phyloP scores from a whole-genome alignment of 2,888 invertebrate genomes.

The Drosophila picticornis region DNA sequence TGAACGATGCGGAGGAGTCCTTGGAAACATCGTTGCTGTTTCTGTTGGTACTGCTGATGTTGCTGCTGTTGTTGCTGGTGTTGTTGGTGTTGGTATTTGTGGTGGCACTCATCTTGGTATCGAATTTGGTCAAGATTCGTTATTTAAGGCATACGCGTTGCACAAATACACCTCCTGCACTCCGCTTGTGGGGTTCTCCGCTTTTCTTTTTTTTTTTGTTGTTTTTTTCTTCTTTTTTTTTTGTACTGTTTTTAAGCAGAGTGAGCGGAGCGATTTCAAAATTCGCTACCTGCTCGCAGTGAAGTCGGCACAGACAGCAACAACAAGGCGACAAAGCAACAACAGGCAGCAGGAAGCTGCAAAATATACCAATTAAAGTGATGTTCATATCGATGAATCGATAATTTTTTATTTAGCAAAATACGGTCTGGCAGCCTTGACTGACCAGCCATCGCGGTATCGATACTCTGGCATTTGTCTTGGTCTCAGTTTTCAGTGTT shows the following conservation, averaged over 20 bases:
- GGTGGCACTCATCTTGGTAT: conserved; percentile 47
- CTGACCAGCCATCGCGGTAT: conserved; percentile 26
- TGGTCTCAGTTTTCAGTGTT: conserved; percentile 52
- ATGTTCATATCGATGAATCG: conserved; percentile 41
- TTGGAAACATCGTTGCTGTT: conserved; percentile 28
- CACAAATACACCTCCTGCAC: not conserved
- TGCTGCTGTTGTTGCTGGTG: conserved; percentile 1
- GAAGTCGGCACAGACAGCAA: conserved; percentile 51
- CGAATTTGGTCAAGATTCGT: conserved; percentile 30
- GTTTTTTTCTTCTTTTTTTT: not conserved
- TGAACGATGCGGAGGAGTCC: conserved; percentile 52
- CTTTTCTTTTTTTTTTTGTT: not conserved
- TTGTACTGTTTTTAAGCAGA: conserved; percentile 9
- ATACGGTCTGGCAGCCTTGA: conserved; percentile 22
- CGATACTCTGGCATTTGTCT: conserved; percentile 48
- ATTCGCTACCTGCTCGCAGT: conserved; percentile 55
- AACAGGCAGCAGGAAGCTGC: conserved; percentile 60
- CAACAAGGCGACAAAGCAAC: conserved; percentile 57
- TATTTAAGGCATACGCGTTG: conserved; percentile 16
- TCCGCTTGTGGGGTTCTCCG: not conserved
- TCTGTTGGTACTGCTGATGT: conserved; percentile 9
- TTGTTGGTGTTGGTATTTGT: conserved; percentile 8
- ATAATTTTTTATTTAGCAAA: conserved; percentile 3
- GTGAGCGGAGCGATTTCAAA: conserved; percentile 44
- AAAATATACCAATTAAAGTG: conserved; percentile 47